phyloP scores from a whole-genome alignment of 2,113 vertebrate species.

The Columba janthina region DNA sequence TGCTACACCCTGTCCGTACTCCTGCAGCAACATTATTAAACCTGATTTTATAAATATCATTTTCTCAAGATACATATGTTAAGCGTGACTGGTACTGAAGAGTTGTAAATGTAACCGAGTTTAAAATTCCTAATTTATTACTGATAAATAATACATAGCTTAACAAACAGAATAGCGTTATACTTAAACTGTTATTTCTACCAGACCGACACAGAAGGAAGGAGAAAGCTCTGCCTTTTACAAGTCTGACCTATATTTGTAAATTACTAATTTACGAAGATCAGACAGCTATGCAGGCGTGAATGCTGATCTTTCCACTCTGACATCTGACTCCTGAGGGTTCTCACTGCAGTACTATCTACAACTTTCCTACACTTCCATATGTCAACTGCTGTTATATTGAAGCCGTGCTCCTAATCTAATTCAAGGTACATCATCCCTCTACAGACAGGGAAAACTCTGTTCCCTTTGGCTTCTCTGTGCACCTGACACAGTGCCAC shows the following conservation, averaged over 20 bases:
- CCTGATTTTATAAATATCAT: slow-evolving; percentile 66
- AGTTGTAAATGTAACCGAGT: slow-evolving; percentile 27
- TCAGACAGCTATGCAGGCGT: slow-evolving; percentile 20
- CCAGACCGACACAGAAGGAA: slow-evolving; percentile 33
- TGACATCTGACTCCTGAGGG: background rate
- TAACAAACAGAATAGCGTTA: slow-evolving; percentile 24
- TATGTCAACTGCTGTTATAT: background rate
- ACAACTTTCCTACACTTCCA: background rate
- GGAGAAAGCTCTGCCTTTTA: background rate
- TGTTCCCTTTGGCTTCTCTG: background rate
- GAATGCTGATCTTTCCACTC: slow-evolving; percentile 18
- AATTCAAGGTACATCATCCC: background rate
- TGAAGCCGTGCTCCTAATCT: background rate
- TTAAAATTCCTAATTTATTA: slow-evolving; percentile 63
- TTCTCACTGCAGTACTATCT: background rate
- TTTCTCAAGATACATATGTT: slow-evolving; percentile 63
- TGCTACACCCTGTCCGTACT: slow-evolving; percentile 69
- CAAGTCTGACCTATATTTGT: slow-evolving; percentile 18
- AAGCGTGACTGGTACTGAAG: slow-evolving; percentile 41
- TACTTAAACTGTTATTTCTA: slow-evolving; percentile 37
- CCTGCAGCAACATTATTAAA: slow-evolving; percentile 72
- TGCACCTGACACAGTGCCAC: background rate
- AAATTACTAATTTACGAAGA: slow-evolving; percentile 51
- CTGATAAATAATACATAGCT: slow-evolving; percentile 70
- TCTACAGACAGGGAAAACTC: background rate